These are phyloP conservation scores for Amphipyra tragopoginis DNA, from an alignment of 2,888 invertebrate genomes.

Conservation along the genomic window DNA sequence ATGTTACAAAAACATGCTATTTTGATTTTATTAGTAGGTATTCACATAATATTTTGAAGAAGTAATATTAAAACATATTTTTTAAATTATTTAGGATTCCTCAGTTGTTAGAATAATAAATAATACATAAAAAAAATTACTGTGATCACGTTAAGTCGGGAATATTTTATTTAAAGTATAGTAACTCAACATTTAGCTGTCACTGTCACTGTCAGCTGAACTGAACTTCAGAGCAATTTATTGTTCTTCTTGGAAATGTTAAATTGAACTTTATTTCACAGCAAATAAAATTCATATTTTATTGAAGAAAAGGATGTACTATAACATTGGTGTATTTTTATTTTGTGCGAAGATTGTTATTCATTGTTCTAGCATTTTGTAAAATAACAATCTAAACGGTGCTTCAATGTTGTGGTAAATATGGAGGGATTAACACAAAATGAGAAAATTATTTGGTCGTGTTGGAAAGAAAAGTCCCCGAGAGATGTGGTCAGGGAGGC, in stretches of 20 bases:
- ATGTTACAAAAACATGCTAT: too few relatives aligned
- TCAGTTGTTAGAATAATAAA: too few relatives aligned
- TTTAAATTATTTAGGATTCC: too few relatives aligned
- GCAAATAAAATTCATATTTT: background rate
- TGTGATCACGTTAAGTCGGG: too few relatives aligned
- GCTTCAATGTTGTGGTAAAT: constrained; percentile 43
- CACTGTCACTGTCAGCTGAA: constrained; percentile 18
- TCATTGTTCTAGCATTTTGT: constrained; percentile 39
- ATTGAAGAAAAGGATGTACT: background rate
- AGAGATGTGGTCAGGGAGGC: constrained; percentile 92
- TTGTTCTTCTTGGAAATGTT: constrained; percentile 6
- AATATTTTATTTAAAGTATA: background rate
- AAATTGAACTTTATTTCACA: constrained; percentile 12
- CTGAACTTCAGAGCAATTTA: constrained; percentile 28
- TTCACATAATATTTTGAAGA: too few relatives aligned
- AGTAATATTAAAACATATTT: too few relatives aligned
- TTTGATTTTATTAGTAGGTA: too few relatives aligned
- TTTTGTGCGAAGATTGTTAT: constrained; percentile 46
- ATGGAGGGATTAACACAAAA: constrained; percentile 91
- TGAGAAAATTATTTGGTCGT: constrained; percentile 91
- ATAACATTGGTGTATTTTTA: constrained; percentile 51
- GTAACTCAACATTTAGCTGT: constrained; percentile 2
- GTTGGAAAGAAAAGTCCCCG: constrained; percentile 91
- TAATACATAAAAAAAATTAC: too few relatives aligned
- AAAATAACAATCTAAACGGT: constrained; percentile 30